phyloP scores from a whole-genome alignment of 2,888 invertebrate species.

The Pyralis farinalis region DNA sequence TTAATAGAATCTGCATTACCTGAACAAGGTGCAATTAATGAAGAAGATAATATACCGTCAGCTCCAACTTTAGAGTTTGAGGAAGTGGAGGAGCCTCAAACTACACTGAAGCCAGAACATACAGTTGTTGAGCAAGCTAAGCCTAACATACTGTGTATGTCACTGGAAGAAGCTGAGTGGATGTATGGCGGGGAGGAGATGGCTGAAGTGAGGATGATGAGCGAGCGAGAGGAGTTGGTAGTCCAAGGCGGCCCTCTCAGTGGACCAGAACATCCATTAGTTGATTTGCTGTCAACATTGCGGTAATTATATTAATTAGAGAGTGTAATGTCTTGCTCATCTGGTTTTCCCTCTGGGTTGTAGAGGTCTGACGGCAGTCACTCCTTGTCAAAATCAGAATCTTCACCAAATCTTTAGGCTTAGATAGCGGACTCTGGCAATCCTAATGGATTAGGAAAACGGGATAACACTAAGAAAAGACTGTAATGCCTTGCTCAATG shows the following conservation, averaged over 20 bases:
- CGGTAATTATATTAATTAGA: slow-evolving; percentile 37
- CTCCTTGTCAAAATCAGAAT: no score
- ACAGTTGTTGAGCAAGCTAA: slow-evolving; percentile 20
- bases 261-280: slow-evolving; percentile 62
- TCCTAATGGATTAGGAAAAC: no score
- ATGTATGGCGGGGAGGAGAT: slow-evolving; percentile 59
- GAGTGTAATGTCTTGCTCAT: no score
- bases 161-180: slow-evolving; percentile 54
- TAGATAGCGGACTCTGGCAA: no score
- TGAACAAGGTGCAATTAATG: slow-evolving; percentile 15
- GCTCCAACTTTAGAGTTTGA: slow-evolving; percentile 50
- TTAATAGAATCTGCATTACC: slow-evolving; percentile 5
- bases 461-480: no score
- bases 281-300: slow-evolving; percentile 66
- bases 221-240: slow-evolving; percentile 56
- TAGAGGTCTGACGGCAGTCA: no score
- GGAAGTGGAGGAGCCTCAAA: background rate
- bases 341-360: no score
- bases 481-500: no score
- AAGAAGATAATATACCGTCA: slow-evolving; percentile 35
- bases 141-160: slow-evolving; percentile 45
- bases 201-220: slow-evolving; percentile 50
- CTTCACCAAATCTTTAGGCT: no score
- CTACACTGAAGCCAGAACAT: slow-evolving; percentile 19
- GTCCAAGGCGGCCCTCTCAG: slow-evolving; percentile 55